Base-by-base conservation (phyloP, 23 tunicate genomes). In the Trididemnum miniatum region DNA sequence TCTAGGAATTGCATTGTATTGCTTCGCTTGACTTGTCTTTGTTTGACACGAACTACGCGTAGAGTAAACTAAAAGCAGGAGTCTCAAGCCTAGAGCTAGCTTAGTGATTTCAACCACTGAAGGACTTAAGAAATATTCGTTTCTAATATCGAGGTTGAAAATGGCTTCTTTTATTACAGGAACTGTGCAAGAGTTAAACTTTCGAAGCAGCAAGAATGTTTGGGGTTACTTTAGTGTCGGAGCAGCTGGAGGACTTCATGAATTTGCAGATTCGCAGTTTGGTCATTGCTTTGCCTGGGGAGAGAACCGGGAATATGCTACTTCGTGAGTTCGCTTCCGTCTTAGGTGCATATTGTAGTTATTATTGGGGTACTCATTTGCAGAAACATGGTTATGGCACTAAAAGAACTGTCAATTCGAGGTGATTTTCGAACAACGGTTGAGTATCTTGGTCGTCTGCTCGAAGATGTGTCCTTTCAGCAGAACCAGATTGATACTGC, bases 281-380 rank as follows among this genome's bases (percentile, higher is more conserved):
- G 99, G 99, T 35, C 99, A 95, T 62, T 87, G 95, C 83, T 95
- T 95, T 65, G 99, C 99, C 1, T 95, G 99, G 99, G 99, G 99
- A 1, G 99, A 95, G 59, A 90, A 92, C 39, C 65, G 99, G 35
- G 99, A 90, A 90, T 86, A 87, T 38, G 99, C 99, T 1, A 95
- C 83, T 23, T 90, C 96, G 96, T 93, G 57, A 93, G 93, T 88
- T 9, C 15, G 29, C 67, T 62, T n/a, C 67, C 4, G 67, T 25
- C 4, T 4, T 62, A 12, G 15, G 67, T 62, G 27, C 25, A 12
- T 62, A 5, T 12, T 12, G 67, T 20, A 25, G 4, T 62, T 62
- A 20, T 4, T 20, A 26, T 4, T 4, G 67, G 5, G 22, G 29
- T 12, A 62, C 9, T 44, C 9, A 44, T 44, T 62, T 31, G 37